Evolutionary conservation across 2,888 invertebrate genomes (phyloP), one percentile per base, ranked within the genome.

Genomic region (Halictus quadricinctus): DNA sequence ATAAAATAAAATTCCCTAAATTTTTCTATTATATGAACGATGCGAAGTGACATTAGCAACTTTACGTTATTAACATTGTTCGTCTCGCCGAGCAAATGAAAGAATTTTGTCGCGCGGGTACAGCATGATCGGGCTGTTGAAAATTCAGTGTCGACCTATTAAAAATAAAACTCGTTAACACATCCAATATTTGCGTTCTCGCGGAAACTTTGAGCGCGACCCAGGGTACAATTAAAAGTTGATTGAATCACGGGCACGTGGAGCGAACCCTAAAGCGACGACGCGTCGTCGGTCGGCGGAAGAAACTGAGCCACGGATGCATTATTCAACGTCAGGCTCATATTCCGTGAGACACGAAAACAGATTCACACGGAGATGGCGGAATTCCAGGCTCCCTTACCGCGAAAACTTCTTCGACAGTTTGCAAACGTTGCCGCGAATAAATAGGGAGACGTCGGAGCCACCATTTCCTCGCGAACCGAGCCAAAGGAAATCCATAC

Each of bases 271-370:
- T 29, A 66, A 64, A 66, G 78, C 58, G 36, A 25, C 46, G 50
- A 50, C 13, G 54, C 46, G 46, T 43, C 25, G 25, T 18, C 12
- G 76, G 41, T 15, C 29, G 79, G 13, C 76, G 36, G 76, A 76
- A 72, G 80, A 73, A 80, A 50, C 80, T 72, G 36, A 73, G 73
- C 64, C 48, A 36, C 36, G 69, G 80, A 87, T 87, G 79, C 86
- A 87, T 87, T 81, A 87, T 87, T 86, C 87, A 87, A 82, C 84
- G 84, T 84, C 87, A 36, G 72, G 69, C 77, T 81, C 78, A 79
- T 86, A 86, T 86, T 81, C 78, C 84, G 36, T 69, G 79, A 77
- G 81, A 81, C 84, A 77, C 79, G 84, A 80, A 79, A 85, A 85
- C 85, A 74, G 82, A 82, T 82, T 85, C 79, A 69, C 85, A 72